A percentile compares a stretch with the other conserved stretches of the same genome.
phyloP scores from a whole-genome alignment of 2,888 invertebrate species.

The Parochlus steinenii region DNA sequence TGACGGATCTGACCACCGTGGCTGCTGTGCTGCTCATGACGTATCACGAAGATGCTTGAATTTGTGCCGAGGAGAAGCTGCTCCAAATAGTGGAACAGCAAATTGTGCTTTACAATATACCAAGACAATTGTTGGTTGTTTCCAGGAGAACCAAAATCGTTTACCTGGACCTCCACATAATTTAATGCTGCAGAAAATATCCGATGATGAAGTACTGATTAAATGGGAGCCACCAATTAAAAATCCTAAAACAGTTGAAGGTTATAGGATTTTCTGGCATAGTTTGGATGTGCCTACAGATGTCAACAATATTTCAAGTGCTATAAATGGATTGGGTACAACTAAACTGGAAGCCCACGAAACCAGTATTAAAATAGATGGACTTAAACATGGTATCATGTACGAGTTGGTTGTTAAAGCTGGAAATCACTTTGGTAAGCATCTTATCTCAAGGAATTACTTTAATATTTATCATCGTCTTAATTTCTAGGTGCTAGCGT shows the following conservation, averaged over 20 bases:
- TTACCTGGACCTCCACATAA: slow-evolving; percentile 68
- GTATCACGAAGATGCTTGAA: slow-evolving; percentile 69
- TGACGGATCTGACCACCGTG: slow-evolving; percentile 61
- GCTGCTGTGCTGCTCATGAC: slow-evolving; percentile 63
- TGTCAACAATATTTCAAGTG: slow-evolving; percentile 10
- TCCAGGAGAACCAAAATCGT: slow-evolving; percentile 59
- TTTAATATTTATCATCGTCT: slow-evolving; percentile 3
- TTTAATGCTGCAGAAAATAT: slow-evolving; percentile 37
- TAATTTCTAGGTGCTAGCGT: slow-evolving; percentile 45
- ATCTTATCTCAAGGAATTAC: neutral
- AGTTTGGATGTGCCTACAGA: slow-evolving; percentile 34
- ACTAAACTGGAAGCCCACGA: slow-evolving; percentile 57
- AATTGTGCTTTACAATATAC: slow-evolving; percentile 57
- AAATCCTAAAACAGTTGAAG: slow-evolving; percentile 66
- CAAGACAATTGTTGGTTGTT: slow-evolving; percentile 60
- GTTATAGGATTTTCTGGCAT: slow-evolving; percentile 71
- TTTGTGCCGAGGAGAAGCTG: slow-evolving; percentile 65
- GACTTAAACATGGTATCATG: slow-evolving; percentile 50
- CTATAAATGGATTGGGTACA: slow-evolving; percentile 32
- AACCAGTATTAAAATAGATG: slow-evolving; percentile 50
- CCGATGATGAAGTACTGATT: slow-evolving; percentile 40
- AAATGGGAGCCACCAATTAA: slow-evolving; percentile 68
- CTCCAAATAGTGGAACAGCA: slow-evolving; percentile 37
- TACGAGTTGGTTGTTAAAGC: slow-evolving; percentile 74
- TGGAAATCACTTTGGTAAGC: slow-evolving; percentile 52